A percentile compares a stretch with the other conserved stretches of the same genome.
Evolutionary conservation across 2,888 invertebrate genomes (phyloP).

Genomic region (Polietes domitor): DNA sequence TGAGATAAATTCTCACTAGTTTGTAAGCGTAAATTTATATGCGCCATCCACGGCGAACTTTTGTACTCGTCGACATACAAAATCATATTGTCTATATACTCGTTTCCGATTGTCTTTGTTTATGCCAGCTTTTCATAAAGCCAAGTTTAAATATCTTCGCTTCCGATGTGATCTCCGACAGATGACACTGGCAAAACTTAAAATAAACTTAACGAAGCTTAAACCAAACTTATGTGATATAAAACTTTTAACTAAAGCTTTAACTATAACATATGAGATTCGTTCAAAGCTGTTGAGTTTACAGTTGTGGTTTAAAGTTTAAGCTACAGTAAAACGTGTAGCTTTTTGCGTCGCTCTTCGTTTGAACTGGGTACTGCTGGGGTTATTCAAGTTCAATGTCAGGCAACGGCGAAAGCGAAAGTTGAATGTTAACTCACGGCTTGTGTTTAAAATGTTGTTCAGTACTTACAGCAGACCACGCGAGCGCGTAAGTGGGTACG

Average conservation of each 20-base stretch:
- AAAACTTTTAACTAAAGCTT: neutral
- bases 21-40: too few species aligned
- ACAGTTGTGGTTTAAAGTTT: neutral
- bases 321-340: neutral
- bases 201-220: neutral
- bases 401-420: slow-evolving; percentile 45
- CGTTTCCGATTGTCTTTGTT: too few species aligned
- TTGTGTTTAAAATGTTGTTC: slow-evolving; percentile 6
- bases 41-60: too few species aligned
- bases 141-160: too few species aligned
- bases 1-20: too few species aligned
- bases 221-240: neutral
- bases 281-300: neutral
- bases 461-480: slow-evolving; percentile 6
- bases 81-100: too few species aligned
- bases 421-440: slow-evolving; percentile 9
- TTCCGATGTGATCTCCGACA: too few species aligned
- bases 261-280: neutral
- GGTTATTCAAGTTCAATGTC: slow-evolving; percentile 65
- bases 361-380: neutral
- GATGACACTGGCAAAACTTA: neutral
- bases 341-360: neutral
- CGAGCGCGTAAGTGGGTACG: neutral
- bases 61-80: too few species aligned
- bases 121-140: too few species aligned